phyloP scores from a whole-genome alignment of 2,888 invertebrate genomes.

The Andrena trimmerana region DNA sequence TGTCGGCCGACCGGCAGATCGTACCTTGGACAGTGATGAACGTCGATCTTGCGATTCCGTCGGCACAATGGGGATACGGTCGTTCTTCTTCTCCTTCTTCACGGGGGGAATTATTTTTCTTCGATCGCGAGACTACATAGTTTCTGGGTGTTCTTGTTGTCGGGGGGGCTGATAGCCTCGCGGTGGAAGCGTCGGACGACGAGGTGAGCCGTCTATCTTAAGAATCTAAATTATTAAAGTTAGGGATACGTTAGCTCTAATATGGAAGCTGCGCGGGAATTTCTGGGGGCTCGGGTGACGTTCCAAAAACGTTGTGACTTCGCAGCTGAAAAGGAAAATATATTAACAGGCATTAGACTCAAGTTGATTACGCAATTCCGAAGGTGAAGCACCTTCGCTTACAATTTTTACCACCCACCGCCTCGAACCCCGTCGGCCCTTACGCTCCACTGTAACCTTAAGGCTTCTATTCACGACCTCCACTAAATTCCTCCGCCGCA shows the following conservation, averaged over 20 bases:
- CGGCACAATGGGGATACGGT: neutral
- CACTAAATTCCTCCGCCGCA: neutral
- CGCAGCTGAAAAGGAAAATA: too few relatives aligned
- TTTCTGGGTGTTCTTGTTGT: neutral
- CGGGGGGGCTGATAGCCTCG: neutral
- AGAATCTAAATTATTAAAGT: too few relatives aligned
- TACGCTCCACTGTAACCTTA: neutral
- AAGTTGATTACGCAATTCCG: too few relatives aligned
- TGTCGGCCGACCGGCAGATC: constrained; percentile 43
- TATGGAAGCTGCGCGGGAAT: too few relatives aligned
- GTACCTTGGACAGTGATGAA: constrained; percentile 19
- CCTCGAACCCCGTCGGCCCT: neutral
- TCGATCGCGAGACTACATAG: neutral
- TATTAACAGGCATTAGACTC: too few relatives aligned
- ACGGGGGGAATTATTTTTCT: neutral
- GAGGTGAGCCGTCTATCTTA: too few relatives aligned
- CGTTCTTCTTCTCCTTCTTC: neutral
- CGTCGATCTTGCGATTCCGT: constrained; percentile 18
- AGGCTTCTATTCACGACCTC: neutral
- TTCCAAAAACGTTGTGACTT: too few relatives aligned
- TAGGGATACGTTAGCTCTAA: too few relatives aligned
- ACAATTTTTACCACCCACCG: too few relatives aligned
- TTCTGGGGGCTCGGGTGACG: too few relatives aligned
- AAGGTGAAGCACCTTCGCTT: too few relatives aligned
- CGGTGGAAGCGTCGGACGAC: too few relatives aligned